A percentile compares a stretch with the other conserved stretches of the same genome.
Conservation (phyloP, 2,888 invertebrate species). For the Mantis religiosa region DNA sequence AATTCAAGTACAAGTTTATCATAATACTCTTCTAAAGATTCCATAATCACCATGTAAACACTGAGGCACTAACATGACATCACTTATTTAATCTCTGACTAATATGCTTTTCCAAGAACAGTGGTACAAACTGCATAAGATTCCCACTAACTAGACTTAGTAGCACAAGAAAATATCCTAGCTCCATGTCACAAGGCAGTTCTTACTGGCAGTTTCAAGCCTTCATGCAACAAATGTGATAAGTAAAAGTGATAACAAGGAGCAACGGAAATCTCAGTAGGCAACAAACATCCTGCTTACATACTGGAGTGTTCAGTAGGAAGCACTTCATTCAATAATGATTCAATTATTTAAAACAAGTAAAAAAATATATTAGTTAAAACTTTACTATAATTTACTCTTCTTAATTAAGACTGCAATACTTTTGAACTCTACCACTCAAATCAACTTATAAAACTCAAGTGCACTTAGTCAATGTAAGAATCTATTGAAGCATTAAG, state of each 20-base stretch:
- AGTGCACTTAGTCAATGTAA: no score
- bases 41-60: conserved; percentile 38
- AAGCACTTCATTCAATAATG: background rate
- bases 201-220: background rate
- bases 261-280: background rate
- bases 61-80: background rate
- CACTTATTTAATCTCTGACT: background rate
- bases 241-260: background rate
- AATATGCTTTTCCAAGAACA: background rate
- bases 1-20: conserved; percentile 56
- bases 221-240: background rate
- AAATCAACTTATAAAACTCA: no score
- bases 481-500: no score
- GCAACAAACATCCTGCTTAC: background rate
- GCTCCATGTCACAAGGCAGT: background rate
- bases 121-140: background rate
- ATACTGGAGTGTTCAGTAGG: background rate
- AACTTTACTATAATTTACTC: no score
- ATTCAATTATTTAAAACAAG: background rate
- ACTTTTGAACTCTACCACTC: no score
- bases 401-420: no score
- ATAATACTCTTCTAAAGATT: conserved; percentile 47
- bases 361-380: no score
- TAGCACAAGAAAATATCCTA: background rate
- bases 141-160: background rate